phyloP scores from a whole-genome alignment of 2,888 invertebrate genomes.

The Trichopria drosophilae region DNA sequence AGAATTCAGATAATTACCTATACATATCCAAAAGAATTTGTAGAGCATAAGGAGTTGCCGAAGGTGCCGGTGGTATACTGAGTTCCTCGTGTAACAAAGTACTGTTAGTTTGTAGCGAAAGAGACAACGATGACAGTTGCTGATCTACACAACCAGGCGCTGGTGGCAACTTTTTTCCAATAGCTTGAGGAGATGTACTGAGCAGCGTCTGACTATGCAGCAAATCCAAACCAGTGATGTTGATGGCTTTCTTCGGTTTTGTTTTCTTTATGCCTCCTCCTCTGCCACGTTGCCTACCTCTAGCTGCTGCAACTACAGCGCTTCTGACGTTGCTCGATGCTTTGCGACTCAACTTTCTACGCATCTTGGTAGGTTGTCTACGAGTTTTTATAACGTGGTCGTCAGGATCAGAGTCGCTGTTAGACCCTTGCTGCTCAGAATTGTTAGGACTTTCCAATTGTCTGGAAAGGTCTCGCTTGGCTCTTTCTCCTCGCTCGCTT shows the following conservation, averaged over 20 bases:
- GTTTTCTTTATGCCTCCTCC: conserved; percentile 65
- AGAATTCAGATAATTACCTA: conserved; percentile 47
- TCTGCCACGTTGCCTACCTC: conserved; percentile 60
- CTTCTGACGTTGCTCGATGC: not conserved
- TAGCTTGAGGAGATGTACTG: conserved; percentile 77
- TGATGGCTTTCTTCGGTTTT: conserved; percentile 66
- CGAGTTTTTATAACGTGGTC: conserved; percentile 48
- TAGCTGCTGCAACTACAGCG: conserved; percentile 41
- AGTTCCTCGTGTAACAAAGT: conserved; percentile 76
- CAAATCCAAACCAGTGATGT: conserved; percentile 85
- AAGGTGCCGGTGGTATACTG: conserved; percentile 77
- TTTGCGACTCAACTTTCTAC: conserved; percentile 38
- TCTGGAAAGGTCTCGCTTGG: conserved; percentile 62
- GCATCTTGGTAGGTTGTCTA: conserved; percentile 50
- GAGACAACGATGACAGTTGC: conserved; percentile 75
- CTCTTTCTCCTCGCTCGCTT: conserved; percentile 57
- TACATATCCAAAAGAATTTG: conserved; percentile 86
- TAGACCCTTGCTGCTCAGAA: conserved; percentile 52
- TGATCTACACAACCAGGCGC: conserved; percentile 92
- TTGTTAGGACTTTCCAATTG: conserved; percentile 60
- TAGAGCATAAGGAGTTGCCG: conserved; percentile 80
- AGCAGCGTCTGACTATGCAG: conserved; percentile 86
- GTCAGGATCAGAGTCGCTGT: conserved; percentile 55
- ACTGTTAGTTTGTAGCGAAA: conserved; percentile 68
- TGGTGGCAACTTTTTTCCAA: conserved; percentile 76